Evolutionary conservation across 2,888 invertebrate species (phyloP).

Genomic region (Eristalinus sepulchralis): DNA sequence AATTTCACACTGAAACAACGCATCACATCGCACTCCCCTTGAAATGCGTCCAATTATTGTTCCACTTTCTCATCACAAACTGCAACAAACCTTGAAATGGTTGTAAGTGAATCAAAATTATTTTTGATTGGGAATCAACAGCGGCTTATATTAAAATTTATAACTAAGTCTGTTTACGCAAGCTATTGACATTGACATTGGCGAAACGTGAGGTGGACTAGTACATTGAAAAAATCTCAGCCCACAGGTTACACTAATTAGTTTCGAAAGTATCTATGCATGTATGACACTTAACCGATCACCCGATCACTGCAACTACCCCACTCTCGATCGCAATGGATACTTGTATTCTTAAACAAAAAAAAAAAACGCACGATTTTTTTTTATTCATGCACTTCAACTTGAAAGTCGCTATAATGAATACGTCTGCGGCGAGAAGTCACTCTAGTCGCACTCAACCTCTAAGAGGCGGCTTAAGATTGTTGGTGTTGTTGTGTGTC

Average conservation of each 20-base stretch:
- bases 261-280: background rate
- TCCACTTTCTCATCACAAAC: background rate
- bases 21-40: background rate
- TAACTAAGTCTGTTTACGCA: conserved; percentile 20
- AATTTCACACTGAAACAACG: background rate
- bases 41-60: background rate
- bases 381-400: background rate
- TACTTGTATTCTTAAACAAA: background rate
- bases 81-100: background rate
- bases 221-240: background rate
- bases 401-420: conserved; percentile 5
- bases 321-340: conserved; percentile 14
- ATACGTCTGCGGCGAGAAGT: background rate
- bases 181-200: conserved; percentile 33
- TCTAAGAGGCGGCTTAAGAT: background rate
- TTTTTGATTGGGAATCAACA: background rate
- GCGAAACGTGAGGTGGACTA: background rate
- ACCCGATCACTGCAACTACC: conserved; percentile 26
- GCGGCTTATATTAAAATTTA: background rate
- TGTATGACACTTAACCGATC: conserved; percentile 12
- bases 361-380: conserved; percentile 9
- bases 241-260: background rate
- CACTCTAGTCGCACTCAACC: background rate
- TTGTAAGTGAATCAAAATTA: background rate
- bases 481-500: background rate